Evolutionary conservation across 1,140 invertebrate genomes (phyloP), one percentile per base, ranked within the genome.

Genomic region (Cephus cinctus): DNA sequence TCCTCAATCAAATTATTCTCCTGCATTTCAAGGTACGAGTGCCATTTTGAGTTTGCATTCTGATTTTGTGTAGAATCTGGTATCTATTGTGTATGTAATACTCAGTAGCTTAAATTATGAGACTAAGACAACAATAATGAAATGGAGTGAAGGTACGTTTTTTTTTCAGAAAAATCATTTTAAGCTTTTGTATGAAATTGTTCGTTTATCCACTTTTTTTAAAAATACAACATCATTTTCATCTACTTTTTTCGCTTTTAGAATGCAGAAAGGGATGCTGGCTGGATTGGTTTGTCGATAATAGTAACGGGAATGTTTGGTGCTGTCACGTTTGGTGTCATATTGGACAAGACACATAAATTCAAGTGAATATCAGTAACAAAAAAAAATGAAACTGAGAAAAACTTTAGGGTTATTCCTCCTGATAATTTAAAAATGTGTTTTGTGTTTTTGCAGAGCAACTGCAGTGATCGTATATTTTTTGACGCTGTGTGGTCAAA

Each of bases 291-390:
- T 8, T 64, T 90, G 11, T 70, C 82, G 1, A 81, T 91, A 43
- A 82, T 89, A 2, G 52, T 89, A 1, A 72, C 79, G 15, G 89
- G 89, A 34, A 83, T 90, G 67, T 20, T 81, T 1, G 88, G 88
- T 4, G 83, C 86, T 1, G 74, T 90, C 9, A 61, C 81, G 18
- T 83, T 81, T 32, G 89, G 89, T 14, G 61, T 87, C 38, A 78
- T 86, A 65, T 70, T 92, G 9, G 88, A 90, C 49, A 83, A 75
- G 51, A 83, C 81, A 1, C 73, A 80, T 15, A 79, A 76, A 51
- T 85, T 71, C 69, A 82, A 82, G 78, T 80, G 57, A 71, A 69
- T 41, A n/a, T n/a, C n/a, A n/a, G n/a, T n/a, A n/a, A n/a, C n/a
- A n/a, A n/a, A n/a, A n/a, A n/a, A n/a, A n/a, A n/a, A n/a, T n/a